Percentiles rank a stretch among this genome's conserved stretches.
These are phyloP conservation scores for Drosophila meridionalis DNA, from an alignment of 2,888 invertebrate species.

Conservation along the genomic window DNA sequence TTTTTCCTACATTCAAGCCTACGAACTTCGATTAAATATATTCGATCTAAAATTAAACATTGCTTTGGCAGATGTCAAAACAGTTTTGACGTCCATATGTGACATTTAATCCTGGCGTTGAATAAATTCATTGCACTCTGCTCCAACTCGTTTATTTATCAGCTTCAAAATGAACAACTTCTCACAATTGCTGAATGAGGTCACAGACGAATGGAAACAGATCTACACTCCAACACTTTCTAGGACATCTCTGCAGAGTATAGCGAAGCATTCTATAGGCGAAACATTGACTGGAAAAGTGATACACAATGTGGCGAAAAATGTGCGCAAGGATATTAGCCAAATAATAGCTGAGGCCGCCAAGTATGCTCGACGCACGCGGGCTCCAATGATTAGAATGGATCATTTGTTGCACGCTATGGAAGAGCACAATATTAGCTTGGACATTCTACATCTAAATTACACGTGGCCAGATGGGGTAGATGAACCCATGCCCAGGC, in stretches of 20 bases:
- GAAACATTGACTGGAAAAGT: slow-evolving; percentile 20
- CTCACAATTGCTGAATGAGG: not conserved
- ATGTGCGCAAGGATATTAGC: slow-evolving; percentile 18
- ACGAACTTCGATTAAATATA: not conserved
- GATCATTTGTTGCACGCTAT: slow-evolving; percentile 21
- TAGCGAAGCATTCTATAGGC: slow-evolving; percentile 11
- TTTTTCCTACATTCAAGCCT: not conserved
- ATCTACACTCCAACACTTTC: slow-evolving; percentile 19
- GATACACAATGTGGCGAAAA: not conserved
- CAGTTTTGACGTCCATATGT: not conserved
- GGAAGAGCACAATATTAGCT: not conserved
- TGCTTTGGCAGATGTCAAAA: not conserved
- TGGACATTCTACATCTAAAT: slow-evolving; percentile 19
- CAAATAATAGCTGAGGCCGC: slow-evolving; percentile 20
- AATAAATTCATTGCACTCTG: not conserved
- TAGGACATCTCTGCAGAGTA: slow-evolving; percentile 16
- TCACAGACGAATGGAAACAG: not conserved
- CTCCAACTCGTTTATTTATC: not conserved
- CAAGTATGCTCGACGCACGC: slow-evolving; percentile 23
- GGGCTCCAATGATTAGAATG: slow-evolving; percentile 10
- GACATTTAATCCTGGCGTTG: not conserved
- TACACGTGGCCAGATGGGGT: not conserved
- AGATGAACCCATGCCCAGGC: not conserved
- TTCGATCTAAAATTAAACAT: not conserved
- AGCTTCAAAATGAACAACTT: not conserved